phyloP scores from a whole-genome alignment of 2,797 vertebrate species.

The Enteromius radiatus region DNA sequence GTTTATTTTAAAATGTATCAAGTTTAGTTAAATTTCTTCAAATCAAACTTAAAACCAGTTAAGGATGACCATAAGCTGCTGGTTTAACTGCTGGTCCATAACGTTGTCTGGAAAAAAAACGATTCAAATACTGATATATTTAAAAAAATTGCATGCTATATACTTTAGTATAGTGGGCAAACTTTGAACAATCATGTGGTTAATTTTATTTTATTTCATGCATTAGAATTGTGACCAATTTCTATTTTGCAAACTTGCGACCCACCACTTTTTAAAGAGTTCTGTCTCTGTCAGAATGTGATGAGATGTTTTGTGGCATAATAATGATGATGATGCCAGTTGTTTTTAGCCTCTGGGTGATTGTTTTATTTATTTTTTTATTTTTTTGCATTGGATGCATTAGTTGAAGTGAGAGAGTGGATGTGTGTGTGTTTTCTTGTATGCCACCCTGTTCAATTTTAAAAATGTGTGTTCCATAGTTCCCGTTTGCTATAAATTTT shows the following conservation, averaged over 20 bases:
- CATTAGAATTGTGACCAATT: not conserved
- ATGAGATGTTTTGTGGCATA: not conserved
- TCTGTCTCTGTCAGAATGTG: not conserved
- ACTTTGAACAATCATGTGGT: not conserved
- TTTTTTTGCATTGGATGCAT: not conserved
- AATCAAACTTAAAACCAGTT: not conserved
- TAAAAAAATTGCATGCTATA: not conserved
- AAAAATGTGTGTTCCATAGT: slow-evolving; percentile 22
- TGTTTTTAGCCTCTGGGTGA: not conserved
- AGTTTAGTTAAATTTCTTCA: not conserved
- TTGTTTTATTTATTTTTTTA: not conserved
- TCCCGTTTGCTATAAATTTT: slow-evolving; percentile 38
- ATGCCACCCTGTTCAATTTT: not conserved
- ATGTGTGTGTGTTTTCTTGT: not conserved
- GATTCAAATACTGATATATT: too few species aligned
- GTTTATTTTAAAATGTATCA: not conserved
- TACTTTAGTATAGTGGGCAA: not conserved
- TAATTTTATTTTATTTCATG: not conserved
- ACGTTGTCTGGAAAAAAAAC: not conserved
- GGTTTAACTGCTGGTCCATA: not conserved
- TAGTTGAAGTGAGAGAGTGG: not conserved
- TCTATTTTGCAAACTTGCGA: not conserved
- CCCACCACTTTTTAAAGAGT: not conserved
- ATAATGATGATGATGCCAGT: not conserved
- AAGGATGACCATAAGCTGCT: not conserved